Evolutionary conservation across 1,140 invertebrate genomes (phyloP).

Genomic region (Drosophila obscura): DNA sequence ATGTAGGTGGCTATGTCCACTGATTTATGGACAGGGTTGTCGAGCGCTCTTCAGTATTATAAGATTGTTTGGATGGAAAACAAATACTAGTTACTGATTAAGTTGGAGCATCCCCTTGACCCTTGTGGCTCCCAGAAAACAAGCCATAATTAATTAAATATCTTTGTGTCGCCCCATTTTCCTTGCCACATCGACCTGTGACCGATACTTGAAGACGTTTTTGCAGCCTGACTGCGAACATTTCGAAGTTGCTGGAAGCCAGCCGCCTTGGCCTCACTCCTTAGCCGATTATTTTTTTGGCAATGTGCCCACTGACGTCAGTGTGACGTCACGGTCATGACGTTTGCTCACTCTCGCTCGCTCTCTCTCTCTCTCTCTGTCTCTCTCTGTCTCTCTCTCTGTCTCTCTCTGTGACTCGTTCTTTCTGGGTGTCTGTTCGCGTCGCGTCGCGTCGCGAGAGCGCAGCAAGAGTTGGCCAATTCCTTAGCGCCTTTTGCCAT

Average conservation of each 20-base stretch:
- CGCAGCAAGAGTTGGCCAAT: conserved; percentile 28
- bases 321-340: conserved; percentile 68
- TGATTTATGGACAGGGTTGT: neutral
- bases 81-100: too few relatives aligned
- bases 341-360: conserved; percentile 33
- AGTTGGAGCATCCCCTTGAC: too few relatives aligned
- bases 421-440: neutral
- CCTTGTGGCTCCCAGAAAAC: too few relatives aligned
- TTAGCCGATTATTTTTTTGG: conserved; percentile 31
- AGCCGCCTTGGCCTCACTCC: conserved; percentile 9
- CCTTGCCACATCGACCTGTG: conserved; percentile 13
- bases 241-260: conserved; percentile 6
- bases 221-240: conserved; percentile 10
- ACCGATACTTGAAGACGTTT: neutral
- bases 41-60: neutral
- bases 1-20: too few relatives aligned
- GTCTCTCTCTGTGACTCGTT: neutral
- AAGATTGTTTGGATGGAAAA: too few relatives aligned
- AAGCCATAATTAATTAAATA: neutral
- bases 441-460: neutral
- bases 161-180: neutral
- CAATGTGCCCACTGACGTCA: conserved; percentile 66
- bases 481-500: conserved; percentile 63
- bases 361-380: neutral
- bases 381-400: neutral